Evolutionary conservation across 2,113 vertebrate species (phyloP).

Genomic region (Eulacestoma nigropectus): DNA sequence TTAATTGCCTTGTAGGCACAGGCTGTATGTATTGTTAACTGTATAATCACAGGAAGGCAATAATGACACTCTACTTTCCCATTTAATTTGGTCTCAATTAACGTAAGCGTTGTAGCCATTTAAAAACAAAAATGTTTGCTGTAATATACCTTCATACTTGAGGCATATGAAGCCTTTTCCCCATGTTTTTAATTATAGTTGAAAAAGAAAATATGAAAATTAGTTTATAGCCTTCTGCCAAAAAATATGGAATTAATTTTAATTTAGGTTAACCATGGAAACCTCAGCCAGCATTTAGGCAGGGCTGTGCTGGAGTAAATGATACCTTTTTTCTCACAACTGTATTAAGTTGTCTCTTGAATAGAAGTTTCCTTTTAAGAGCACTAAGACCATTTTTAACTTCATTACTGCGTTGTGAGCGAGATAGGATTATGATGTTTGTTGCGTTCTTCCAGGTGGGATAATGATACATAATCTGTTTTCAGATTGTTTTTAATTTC

Average conservation of each 20-base stretch:
- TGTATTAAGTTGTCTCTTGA: neutral
- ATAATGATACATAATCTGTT: slow-evolving; percentile 23
- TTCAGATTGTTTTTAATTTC: slow-evolving; percentile 30
- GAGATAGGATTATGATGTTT: neutral
- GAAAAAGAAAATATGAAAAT: slow-evolving; percentile 29
- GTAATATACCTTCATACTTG: slow-evolving; percentile 12
- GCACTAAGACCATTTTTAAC: neutral
- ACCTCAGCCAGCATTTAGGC: slow-evolving; percentile 9
- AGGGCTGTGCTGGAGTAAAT: neutral
- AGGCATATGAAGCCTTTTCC: neutral
- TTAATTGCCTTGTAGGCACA: neutral
- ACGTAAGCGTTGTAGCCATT: neutral
- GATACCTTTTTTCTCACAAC: slow-evolving; percentile 5
- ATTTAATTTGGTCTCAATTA: slow-evolving; percentile 41
- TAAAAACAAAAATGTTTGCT: neutral
- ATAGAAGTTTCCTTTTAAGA: slow-evolving; percentile 16
- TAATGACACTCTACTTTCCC: slow-evolving; percentile 19
- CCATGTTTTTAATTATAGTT: slow-evolving; percentile 19
- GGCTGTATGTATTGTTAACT: neutral
- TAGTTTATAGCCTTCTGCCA: neutral
- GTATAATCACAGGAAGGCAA: slow-evolving; percentile 15
- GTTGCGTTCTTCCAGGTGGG: neutral
- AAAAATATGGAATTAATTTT: slow-evolving; percentile 39
- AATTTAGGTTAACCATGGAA: slow-evolving; percentile 50
- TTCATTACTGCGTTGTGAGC: neutral